A percentile compares a stretch with the other conserved stretches of the same genome.
Evolutionary conservation across 2,797 vertebrate genomes (phyloP).

Genomic region (Alosa sapidissima): DNA sequence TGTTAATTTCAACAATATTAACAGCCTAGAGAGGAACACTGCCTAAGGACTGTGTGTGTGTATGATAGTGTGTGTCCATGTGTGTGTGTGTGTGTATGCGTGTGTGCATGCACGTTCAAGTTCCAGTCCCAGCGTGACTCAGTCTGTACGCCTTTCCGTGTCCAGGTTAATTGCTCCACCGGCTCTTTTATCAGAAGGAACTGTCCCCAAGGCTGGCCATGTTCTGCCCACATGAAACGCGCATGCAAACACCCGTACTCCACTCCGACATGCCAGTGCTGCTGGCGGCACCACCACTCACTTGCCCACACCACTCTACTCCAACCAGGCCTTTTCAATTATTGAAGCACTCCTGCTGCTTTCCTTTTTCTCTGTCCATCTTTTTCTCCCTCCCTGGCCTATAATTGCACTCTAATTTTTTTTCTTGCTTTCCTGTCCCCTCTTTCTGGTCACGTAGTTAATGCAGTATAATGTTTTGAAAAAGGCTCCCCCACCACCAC

Average conservation of each 20-base stretch:
- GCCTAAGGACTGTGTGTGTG: not conserved
- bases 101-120: not conserved
- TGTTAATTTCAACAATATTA: not conserved
- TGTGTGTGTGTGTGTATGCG: not conserved
- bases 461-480: not conserved
- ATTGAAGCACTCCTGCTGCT: slow-evolving; percentile 51
- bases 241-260: slow-evolving; percentile 51
- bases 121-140: not conserved
- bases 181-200: slow-evolving; percentile 55
- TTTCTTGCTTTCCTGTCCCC: slow-evolving; percentile 26
- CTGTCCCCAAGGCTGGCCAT: not conserved
- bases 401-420: slow-evolving; percentile 29
- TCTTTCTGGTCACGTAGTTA: not conserved
- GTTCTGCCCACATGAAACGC: slow-evolving; percentile 25
- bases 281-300: slow-evolving; percentile 41
- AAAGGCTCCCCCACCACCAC: not conserved
- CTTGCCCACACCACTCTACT: slow-evolving; percentile 49
- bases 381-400: not conserved
- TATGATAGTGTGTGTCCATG: not conserved
- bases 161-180: slow-evolving; percentile 49
- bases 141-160: slow-evolving; percentile 19
- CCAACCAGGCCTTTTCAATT: slow-evolving; percentile 58
- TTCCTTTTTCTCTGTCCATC: slow-evolving; percentile 36
- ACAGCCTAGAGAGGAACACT: not conserved
- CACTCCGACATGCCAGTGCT: slow-evolving; percentile 38